Base-by-base conservation (phyloP, 1,140 invertebrate genomes). In the Drosophila triauraria region DNA sequence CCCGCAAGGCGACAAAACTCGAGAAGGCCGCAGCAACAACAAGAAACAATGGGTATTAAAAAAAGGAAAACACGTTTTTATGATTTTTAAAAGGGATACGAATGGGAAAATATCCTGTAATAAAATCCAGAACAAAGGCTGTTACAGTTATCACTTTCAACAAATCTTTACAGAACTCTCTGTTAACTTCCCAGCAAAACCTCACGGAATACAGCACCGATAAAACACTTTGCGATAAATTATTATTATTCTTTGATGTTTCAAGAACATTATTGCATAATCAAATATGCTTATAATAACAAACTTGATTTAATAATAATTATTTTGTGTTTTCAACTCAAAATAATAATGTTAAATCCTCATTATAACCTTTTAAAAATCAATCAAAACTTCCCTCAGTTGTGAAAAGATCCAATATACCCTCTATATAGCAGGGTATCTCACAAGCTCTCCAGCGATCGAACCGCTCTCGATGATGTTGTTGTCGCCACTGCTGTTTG, bases 391-490 rank as follows among this genome's bases (percentile, higher is more conserved):
- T 1, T 17, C 3, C 5, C 12, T 12, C 9, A 27, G 0, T 30
- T 5, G 13, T 43, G n/a, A 2, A 20, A 10, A 10, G 15, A 1
- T 25, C 53, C 9, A 23, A 69, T 13, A 48, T 27, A 7, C 71
- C 40, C 35, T n/a, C 27, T 4, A 8, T 13, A 6, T 10, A 4
- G 2, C 25, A 60, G 50, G 60, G 46, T 50, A 58, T 44, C 12
- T 10, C 25, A 0, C 13, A 30, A 38, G 74, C 80, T 80, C 71
- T 80, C 60, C 64, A 84, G 38, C 60, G 77, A 87, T 87, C 84
- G 84, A 87, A 87, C 72, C 50, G 80, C 58, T 53, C 84, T 84
- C 57, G 80, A 88, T 67, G 61, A 51, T 69, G 50, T 67, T 58
- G 46, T 71, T 57, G 53, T 43, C 60, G 32, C 27, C 67, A 46